Percentiles rank a stretch among this genome's conserved stretches.
phyloP scores from a whole-genome alignment of 2,113 vertebrate species.

The Athene noctua region DNA sequence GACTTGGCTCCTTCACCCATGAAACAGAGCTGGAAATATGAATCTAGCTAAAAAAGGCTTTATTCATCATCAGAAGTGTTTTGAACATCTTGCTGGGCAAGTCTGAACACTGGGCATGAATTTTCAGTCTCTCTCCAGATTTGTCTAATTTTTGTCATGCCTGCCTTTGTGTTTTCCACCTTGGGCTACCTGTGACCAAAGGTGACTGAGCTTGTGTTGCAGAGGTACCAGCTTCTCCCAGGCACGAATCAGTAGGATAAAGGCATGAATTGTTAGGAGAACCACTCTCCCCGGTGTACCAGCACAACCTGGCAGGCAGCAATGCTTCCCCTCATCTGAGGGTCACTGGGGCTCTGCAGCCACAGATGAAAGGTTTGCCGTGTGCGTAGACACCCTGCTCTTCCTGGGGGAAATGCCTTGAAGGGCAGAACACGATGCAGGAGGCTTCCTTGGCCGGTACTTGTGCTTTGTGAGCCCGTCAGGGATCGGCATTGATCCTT shows the following conservation, averaged over 20 bases:
- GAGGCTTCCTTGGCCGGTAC: neutral
- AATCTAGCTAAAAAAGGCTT: neutral
- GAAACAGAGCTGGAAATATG: neutral
- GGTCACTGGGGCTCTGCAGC: fast-evolving
- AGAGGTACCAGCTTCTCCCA: neutral
- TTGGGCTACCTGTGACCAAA: neutral
- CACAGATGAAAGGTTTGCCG: neutral
- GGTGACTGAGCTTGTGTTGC: neutral
- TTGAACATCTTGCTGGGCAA: neutral
- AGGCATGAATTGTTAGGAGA: neutral
- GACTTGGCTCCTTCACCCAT: neutral
- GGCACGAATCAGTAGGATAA: neutral
- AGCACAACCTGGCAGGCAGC: fast-evolving
- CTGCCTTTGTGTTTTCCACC: neutral
- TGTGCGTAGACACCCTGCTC: neutral
- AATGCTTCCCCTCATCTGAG: fast-evolving
- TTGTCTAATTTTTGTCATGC: neutral
- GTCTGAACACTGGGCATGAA: neutral
- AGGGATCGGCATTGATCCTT: neutral
- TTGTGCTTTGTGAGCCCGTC: neutral
- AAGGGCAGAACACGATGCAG: neutral
- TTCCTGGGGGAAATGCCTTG: neutral
- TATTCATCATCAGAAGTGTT: neutral
- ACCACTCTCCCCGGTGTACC: neutral
- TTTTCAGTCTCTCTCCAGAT: neutral